Percentiles rank a stretch among this genome's conserved stretches.
These are phyloP conservation scores for Hoplias malabaricus DNA, from an alignment of 2,113 vertebrate species.

Conservation along the genomic window DNA sequence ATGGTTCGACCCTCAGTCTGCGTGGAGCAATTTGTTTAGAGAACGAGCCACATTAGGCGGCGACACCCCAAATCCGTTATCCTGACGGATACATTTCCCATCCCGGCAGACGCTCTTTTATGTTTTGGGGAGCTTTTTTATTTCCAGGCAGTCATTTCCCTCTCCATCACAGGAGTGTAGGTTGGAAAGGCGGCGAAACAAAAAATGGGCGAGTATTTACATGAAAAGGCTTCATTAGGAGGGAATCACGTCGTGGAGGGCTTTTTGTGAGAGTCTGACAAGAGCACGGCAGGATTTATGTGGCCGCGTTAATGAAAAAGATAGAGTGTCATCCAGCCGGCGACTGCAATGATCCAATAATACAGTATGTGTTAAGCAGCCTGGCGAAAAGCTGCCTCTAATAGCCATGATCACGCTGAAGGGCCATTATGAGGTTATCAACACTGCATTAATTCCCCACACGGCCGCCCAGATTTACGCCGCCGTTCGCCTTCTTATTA, in stretches of 20 bases:
- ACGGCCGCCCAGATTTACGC: constrained; percentile 33
- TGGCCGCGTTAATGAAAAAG: constrained; percentile 53
- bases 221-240: constrained; percentile 47
- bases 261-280: constrained; percentile 46
- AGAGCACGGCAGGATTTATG: constrained; percentile 48
- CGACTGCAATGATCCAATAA: constrained; percentile 50
- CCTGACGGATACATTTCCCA: constrained; percentile 1
- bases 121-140: not conserved
- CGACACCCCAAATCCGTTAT: constrained; percentile 12
- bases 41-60: constrained; percentile 26
- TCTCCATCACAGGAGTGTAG: constrained; percentile 24
- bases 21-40: constrained; percentile 33
- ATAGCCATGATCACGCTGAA: constrained; percentile 48
- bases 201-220: constrained; percentile 39
- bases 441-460: constrained; percentile 48
- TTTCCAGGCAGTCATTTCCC: constrained; percentile 18
- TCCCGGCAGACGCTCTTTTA: not conserved
- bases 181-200: constrained; percentile 7
- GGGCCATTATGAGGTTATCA: constrained; percentile 50
- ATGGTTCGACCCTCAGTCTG: constrained; percentile 2
- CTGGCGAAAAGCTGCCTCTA: constrained; percentile 43
- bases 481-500: not conserved
- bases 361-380: constrained; percentile 42
- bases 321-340: constrained; percentile 49
- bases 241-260: constrained; percentile 48